Conservation (phyloP, 2,888 invertebrate species). For the Lasioglossum pauxillum region DNA sequence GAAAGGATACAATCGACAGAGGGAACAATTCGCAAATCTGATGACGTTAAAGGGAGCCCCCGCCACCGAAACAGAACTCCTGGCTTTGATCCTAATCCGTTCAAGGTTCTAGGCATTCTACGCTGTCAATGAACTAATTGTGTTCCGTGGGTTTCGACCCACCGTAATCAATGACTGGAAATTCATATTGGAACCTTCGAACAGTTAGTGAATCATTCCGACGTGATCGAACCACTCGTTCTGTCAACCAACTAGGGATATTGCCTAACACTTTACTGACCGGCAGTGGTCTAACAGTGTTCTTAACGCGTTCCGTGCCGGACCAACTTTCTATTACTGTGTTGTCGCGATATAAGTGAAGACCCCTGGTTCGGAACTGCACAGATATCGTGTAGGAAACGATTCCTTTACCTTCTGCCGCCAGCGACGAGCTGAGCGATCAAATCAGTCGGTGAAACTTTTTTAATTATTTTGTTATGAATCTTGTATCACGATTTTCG, state of each 20-base stretch:
- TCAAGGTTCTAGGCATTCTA: constrained; percentile 54
- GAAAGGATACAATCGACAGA: constrained; percentile 44
- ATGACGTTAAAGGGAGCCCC: constrained; percentile 62
- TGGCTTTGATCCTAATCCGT: constrained; percentile 70
- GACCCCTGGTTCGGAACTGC: too few relatives aligned
- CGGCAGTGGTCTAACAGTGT: neutral
- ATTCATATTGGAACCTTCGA: constrained; percentile 52
- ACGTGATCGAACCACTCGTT: neutral
- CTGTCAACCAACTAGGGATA: neutral
- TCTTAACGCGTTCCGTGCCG: too few relatives aligned
- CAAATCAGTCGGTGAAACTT: too few relatives aligned
- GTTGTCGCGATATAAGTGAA: too few relatives aligned
- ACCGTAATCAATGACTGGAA: constrained; percentile 48
- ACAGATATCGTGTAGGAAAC: too few relatives aligned
- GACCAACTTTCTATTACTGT: too few relatives aligned
- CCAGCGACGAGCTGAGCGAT: too few relatives aligned
- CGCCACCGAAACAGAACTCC: constrained; percentile 32
- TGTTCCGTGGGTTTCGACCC: constrained; percentile 48
- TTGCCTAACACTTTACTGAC: neutral
- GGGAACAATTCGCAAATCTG: constrained; percentile 51
- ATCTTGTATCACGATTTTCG: too few relatives aligned
- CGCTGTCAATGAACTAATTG: constrained; percentile 62
- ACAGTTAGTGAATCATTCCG: neutral
- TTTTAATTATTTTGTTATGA: too few relatives aligned
- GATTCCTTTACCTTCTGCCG: too few relatives aligned